Conservation (phyloP, 2,113 vertebrate genomes). For the Apodemus speciosus region DNA sequence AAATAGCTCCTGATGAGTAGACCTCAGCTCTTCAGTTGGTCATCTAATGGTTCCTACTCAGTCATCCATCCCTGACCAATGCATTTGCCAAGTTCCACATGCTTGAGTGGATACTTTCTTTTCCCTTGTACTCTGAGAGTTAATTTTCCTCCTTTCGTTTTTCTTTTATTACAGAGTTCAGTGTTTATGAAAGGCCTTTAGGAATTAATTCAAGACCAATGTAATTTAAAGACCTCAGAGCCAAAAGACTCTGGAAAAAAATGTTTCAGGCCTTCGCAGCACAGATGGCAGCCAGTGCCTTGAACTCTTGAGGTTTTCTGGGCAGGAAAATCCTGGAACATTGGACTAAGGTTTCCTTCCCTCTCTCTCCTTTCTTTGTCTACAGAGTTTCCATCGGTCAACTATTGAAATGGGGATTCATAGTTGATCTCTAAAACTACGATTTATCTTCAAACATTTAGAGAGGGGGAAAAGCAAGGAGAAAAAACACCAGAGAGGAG, state of each 20-base stretch:
- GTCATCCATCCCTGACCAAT: neutral
- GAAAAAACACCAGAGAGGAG: slow-evolving; percentile 61
- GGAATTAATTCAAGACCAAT: slow-evolving; percentile 66
- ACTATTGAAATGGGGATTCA: slow-evolving; percentile 47
- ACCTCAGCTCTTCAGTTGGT: neutral
- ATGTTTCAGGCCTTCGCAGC: slow-evolving; percentile 44
- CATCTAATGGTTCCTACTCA: neutral
- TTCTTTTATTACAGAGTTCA: slow-evolving; percentile 65
- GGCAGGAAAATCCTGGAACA: slow-evolving; percentile 57
- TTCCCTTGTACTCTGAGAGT: slow-evolving; percentile 49
- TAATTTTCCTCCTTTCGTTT: slow-evolving; percentile 20
- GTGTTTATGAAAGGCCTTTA: slow-evolving; percentile 63
- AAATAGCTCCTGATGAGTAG: neutral
- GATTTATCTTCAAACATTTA: slow-evolving; percentile 68
- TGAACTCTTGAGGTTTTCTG: slow-evolving; percentile 69
- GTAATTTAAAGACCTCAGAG: slow-evolving; percentile 62
- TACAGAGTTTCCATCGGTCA: slow-evolving; percentile 56
- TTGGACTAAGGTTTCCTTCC: slow-evolving; percentile 27
- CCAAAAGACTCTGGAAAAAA: slow-evolving; percentile 67
- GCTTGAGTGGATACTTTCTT: slow-evolving; percentile 26
- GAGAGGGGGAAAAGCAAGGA: slow-evolving; percentile 62
- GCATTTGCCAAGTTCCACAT: neutral
- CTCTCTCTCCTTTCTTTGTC: slow-evolving; percentile 17
- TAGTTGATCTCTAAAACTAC: slow-evolving; percentile 56
- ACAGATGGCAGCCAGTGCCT: slow-evolving; percentile 50